Evolutionary conservation across 2,113 vertebrate genomes (phyloP).

Genomic region (Spea bombifrons): DNA sequence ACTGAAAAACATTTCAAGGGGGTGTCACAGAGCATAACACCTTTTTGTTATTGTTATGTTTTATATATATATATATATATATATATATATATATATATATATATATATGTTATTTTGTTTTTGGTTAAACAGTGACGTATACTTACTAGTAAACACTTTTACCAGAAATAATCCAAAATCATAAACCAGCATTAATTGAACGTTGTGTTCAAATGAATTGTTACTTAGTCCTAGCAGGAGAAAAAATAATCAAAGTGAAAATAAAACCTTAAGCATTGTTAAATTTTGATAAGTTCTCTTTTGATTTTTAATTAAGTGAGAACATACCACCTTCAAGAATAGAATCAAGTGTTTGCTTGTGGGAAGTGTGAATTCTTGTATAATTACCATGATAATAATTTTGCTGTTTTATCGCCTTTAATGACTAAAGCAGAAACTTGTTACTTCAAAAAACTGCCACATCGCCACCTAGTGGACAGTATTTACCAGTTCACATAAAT

Average conservation of each 20-base stretch:
- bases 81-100: too few relatives aligned
- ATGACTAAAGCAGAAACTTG: neutral
- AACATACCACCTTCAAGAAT: constrained; percentile 35
- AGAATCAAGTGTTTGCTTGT: constrained; percentile 34
- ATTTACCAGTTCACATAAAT: too few relatives aligned
- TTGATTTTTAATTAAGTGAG: constrained; percentile 20
- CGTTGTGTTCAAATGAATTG: too few relatives aligned
- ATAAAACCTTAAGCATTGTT: constrained; percentile 2
- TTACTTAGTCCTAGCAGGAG: neutral
- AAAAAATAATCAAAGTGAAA: neutral
- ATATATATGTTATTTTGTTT: too few relatives aligned
- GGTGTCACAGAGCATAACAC: too few relatives aligned
- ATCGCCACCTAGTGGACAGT: constrained; percentile 33
- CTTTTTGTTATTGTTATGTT: too few relatives aligned
- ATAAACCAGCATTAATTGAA: too few relatives aligned
- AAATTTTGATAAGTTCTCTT: neutral
- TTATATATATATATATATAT: too few relatives aligned
- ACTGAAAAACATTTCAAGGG: too few relatives aligned
- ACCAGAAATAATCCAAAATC: too few relatives aligned
- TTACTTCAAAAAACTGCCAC: neutral
- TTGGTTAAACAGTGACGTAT: too few relatives aligned
- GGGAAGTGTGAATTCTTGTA: constrained; percentile 34
- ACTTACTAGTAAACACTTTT: too few relatives aligned
- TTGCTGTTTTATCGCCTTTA: neutral
- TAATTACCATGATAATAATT: constrained; percentile 30